These are phyloP conservation scores for Sakesphorus luctuosus DNA, from an alignment of 2,113 vertebrate species.

Conservation along the genomic window DNA sequence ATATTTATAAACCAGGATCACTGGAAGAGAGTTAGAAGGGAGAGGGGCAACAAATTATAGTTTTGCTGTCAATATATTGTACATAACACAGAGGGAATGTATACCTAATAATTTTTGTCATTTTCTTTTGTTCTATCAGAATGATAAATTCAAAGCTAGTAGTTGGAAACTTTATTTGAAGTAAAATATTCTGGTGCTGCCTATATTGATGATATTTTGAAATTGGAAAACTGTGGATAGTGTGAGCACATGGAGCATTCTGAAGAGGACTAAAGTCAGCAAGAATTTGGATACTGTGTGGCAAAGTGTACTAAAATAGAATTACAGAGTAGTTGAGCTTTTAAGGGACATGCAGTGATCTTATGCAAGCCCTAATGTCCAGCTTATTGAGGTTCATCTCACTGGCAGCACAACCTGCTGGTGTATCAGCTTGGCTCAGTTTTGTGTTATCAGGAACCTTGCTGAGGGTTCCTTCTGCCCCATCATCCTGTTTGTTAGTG, in stretches of 20 bases:
- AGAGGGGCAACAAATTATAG: neutral
- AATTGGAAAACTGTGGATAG: neutral
- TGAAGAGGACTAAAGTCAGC: neutral
- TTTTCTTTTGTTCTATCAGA: neutral
- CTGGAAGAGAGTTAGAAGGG: neutral
- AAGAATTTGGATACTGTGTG: neutral
- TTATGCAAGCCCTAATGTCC: neutral
- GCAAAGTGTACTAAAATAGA: neutral
- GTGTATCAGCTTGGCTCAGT: neutral
- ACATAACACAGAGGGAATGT: rapidly evolving
- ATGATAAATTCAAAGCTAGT: neutral
- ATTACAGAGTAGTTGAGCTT: neutral
- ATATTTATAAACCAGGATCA: neutral
- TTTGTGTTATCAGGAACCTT: neutral
- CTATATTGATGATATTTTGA: neutral
- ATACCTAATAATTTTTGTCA: neutral
- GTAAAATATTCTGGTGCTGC: neutral
- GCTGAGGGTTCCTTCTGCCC: neutral
- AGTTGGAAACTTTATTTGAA: neutral
- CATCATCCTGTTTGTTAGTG: rapidly evolving
- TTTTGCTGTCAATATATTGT: neutral
- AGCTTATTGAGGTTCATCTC: neutral
- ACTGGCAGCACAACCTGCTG: neutral
- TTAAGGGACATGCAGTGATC: neutral
- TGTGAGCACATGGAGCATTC: neutral